These are phyloP conservation scores for Alces alces DNA, from an alignment of 2,113 vertebrate genomes.

Conservation along the genomic window DNA sequence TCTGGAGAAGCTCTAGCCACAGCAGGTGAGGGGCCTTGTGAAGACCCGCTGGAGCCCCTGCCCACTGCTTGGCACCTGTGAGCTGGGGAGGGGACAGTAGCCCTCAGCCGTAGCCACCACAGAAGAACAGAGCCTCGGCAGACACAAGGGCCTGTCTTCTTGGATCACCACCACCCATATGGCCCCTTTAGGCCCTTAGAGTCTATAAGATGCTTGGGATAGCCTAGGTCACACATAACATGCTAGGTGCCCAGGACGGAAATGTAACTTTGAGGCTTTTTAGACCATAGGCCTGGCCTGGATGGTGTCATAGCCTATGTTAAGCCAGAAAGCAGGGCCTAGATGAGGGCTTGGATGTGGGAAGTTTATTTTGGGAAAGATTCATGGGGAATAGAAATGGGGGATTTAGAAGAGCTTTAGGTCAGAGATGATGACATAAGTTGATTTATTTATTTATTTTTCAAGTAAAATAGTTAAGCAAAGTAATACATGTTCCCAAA, in stretches of 20 bases:
- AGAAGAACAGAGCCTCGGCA: background rate
- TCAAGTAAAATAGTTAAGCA: background rate
- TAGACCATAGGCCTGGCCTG: background rate
- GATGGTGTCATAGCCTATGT: background rate
- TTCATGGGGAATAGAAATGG: background rate
- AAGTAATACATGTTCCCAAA: background rate
- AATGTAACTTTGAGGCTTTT: background rate
- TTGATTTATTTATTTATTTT: background rate
- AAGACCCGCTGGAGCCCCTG: background rate
- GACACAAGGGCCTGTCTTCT: background rate
- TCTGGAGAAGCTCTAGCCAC: background rate
- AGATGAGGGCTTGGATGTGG: background rate
- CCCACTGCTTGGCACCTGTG: background rate
- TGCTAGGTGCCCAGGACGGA: background rate
- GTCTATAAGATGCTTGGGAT: background rate
- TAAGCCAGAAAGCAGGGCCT: background rate
- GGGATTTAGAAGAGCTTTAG: background rate
- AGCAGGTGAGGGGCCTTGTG: background rate
- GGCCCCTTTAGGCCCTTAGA: background rate
- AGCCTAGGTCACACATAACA: background rate
- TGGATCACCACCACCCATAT: background rate
- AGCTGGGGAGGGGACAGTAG: background rate
- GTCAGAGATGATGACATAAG: background rate
- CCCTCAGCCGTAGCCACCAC: background rate
- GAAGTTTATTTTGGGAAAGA: background rate